Percentiles rank a stretch among this genome's conserved stretches.
phyloP scores from a whole-genome alignment of 2,113 vertebrate genomes.

The Passerina amoena region DNA sequence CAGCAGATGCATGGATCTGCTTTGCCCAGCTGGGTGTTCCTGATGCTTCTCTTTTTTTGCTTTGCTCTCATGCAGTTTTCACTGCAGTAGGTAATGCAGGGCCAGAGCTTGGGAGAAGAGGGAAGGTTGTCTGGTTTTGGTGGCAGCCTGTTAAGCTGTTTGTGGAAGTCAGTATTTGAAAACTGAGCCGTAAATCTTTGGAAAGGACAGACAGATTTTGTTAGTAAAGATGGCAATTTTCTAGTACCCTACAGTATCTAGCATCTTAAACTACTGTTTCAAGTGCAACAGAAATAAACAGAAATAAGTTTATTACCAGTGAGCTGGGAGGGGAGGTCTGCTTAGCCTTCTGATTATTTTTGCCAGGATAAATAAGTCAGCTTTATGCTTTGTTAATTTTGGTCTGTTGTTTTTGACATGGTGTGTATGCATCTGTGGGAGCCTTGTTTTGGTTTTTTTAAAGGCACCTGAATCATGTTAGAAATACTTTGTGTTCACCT shows the following conservation, averaged over 20 bases:
- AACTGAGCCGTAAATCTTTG: not conserved
- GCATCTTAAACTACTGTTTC: not conserved
- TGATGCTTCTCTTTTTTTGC: not conserved
- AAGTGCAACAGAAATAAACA: not conserved
- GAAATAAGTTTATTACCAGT: not conserved
- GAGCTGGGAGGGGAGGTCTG: not conserved
- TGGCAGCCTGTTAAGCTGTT: not conserved
- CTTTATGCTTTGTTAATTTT: not conserved
- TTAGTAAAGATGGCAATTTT: not conserved
- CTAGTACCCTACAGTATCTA: not conserved
- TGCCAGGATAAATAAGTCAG: not conserved
- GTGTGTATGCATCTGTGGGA: not conserved
- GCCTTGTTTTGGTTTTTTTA: not conserved
- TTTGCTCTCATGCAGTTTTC: not conserved
- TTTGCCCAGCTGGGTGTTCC: not conserved
- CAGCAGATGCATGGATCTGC: not conserved
- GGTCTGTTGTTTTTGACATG: not conserved
- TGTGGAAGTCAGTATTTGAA: not conserved
- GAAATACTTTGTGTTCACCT: not conserved
- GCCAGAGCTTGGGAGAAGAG: not conserved
- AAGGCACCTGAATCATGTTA: not conserved
- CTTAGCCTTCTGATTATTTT: not conserved
- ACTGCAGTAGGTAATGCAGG: not conserved
- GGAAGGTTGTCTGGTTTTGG: not conserved
- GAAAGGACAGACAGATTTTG: not conserved